A percentile compares a stretch with the other conserved stretches of the same genome.
Conservation (phyloP, 2,113 vertebrate genomes). For the Lepus timidus region DNA sequence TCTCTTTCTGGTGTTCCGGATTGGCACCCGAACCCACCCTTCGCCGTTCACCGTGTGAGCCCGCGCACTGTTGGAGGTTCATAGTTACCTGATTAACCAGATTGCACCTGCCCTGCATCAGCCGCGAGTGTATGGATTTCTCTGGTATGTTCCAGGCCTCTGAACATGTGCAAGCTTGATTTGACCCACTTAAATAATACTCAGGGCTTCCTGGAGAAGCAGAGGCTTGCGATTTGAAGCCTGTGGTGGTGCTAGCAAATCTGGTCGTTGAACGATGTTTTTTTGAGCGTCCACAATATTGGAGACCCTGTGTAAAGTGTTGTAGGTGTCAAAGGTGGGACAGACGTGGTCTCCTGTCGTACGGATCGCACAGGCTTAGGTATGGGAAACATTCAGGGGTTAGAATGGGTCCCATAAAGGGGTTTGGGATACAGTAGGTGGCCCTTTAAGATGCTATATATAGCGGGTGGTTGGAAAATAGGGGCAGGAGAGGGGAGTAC, state of each 20-base stretch:
- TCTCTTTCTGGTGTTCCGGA: not conserved
- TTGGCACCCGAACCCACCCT: no score
- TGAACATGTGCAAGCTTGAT: fast-evolving
- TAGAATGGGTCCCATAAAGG: not conserved
- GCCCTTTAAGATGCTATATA: not conserved
- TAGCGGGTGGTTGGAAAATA: not conserved
- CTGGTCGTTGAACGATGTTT: not conserved
- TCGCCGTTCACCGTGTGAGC: no score
- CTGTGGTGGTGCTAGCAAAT: fast-evolving
- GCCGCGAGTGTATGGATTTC: not conserved
- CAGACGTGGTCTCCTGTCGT: fast-evolving
- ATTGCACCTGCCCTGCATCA: fast-evolving
- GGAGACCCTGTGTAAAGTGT: not conserved
- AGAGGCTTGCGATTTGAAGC: not conserved
- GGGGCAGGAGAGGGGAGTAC: no score
- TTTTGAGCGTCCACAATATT: fast-evolving
- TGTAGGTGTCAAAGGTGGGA: not conserved
- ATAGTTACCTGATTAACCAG: fast-evolving
- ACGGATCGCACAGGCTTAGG: not conserved
- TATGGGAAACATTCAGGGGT: no score
- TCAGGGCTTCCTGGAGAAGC: not conserved
- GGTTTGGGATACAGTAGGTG: not conserved
- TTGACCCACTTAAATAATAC: not conserved
- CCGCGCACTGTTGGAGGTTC: fast-evolving
- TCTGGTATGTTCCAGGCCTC: not conserved